Base-by-base conservation (phyloP, 2,797 vertebrate genomes). In the Dryobates pubescens region DNA sequence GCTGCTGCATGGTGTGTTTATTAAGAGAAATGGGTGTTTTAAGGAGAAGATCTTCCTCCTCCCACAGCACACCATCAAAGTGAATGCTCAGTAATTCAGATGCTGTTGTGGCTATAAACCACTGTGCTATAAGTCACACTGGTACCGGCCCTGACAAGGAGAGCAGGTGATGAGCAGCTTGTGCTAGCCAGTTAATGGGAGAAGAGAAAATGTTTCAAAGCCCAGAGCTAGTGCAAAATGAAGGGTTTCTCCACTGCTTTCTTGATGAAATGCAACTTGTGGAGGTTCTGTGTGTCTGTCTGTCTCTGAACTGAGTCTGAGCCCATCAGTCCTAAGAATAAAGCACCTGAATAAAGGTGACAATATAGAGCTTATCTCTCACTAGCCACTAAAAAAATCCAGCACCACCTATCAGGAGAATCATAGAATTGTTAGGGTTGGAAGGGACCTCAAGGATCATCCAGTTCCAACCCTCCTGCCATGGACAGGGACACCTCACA, bases 161-260 rank as follows among this genome's bases (percentile, higher is more conserved):
- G 41, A 82, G 75, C 47, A 78, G 86, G 51, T 79, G 88, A 94
- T 68, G 51, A 92, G 92, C 63, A 75, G 75, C 71, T 71, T 69
- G 53, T 84, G 86, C 62, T 62, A 61, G 7, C 17, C 27, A 16
- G 26, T 75, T 89, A 79, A 87, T 76, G 26, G 68, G 59, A 59
- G 51, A 84, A 79, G 45, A 74, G 38, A 83, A 78, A 84, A 75
- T 15, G n/a, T 18, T 89, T 34, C 32, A 69, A 75, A 91, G 79
- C 45, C 68, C 61, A 17, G 32, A 76, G 32, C 59, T 88, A 36
- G 41, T 61, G 49, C 34, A 69, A 83, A 69, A n/a, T 7, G 17
- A 77, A 86, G 34, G 29, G 24, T 49, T 78, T 67, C 27, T 71
- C 23, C 7, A 16, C 49, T 34, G 26, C 22, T 62, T 65, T 47